Base-by-base conservation (phyloP, 2,888 invertebrate species). In the Rhogogaster chlorosoma region DNA sequence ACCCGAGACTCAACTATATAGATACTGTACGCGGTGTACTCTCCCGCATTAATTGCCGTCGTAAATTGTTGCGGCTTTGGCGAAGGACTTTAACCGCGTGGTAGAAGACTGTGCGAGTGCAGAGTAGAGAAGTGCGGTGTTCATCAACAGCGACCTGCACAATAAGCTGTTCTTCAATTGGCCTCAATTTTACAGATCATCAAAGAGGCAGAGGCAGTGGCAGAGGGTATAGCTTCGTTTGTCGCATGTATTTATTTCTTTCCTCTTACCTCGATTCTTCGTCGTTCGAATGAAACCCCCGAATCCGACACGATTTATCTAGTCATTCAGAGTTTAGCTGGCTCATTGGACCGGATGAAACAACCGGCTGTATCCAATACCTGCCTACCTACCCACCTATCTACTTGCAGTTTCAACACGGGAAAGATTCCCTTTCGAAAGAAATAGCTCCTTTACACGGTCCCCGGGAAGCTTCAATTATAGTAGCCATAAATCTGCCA, bases 11-110 rank as follows among this genome's bases (percentile, higher is more conserved):
- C 49, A 85, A 86, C 86, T 86, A 86, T 87, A 86, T 86, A 57
- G 85, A 86, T 86, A 86, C 86, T 89, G 89, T 90, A 88, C 91
- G 90, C 91, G 92, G 91, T 92, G 92, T 92, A 91, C 92, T 92
- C 91, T 90, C 90, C 91, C 90, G 92, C 92, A 92, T 93, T 93
- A 93, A 93, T 93, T 93, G 93, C 93, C 91, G 92, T 93, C 93
- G 93, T 93, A 93, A 93, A 93, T 93, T 93, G 92, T 92, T 92
- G 93, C 91, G 83, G 83, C 67, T 83, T 67, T 67, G 53, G 67
- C 83, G 67, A 70, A 83, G 18, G 83, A 83, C 67, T 83, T 70
- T 42, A 70, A 83, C 77, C 77, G 38, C 77, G n/a, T n/a, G 7
- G 70, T 36, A 36, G 45, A 75, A 12, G 75, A 75, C 45, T 38